A percentile compares a stretch with the other conserved stretches of the same genome.
Conservation (phyloP, 2,797 vertebrate species). For the Myotis planiceps region DNA sequence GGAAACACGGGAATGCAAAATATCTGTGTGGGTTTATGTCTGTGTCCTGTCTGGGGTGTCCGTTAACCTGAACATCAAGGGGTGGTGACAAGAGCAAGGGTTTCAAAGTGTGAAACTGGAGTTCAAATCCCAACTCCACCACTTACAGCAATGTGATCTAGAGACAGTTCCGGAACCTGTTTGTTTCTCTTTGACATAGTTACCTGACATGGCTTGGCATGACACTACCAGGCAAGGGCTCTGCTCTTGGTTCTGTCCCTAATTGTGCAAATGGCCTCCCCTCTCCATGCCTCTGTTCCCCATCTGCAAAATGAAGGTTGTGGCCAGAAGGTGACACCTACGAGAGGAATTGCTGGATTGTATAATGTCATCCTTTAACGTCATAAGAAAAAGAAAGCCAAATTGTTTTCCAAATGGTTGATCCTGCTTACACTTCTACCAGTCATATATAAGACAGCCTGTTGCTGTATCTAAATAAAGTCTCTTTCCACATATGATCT, state of each 20-base stretch:
- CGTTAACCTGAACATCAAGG: background rate
- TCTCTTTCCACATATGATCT: background rate
- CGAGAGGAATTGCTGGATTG: background rate
- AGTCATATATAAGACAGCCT: background rate
- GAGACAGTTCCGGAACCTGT: background rate
- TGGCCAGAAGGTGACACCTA: background rate
- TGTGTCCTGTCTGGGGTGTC: background rate
- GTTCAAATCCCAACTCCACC: background rate
- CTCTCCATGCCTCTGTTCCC: background rate
- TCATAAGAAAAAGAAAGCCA: background rate
- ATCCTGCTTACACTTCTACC: background rate
- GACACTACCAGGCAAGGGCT: background rate
- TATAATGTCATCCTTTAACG: background rate
- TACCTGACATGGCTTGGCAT: too few species aligned
- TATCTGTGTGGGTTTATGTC: too few species aligned
- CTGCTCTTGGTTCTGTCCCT: background rate
- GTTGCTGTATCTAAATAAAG: background rate
- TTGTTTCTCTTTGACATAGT: background rate
- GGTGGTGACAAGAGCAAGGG: background rate
- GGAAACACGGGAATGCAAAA: background rate
- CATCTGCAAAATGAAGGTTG: background rate
- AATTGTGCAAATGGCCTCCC: background rate
- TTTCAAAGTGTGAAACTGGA: background rate
- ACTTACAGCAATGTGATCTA: background rate
- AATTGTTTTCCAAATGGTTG: background rate